These are phyloP conservation scores for Caenorhabditis remanei DNA, from an alignment of 1,140 invertebrate species.

Conservation along the genomic window DNA sequence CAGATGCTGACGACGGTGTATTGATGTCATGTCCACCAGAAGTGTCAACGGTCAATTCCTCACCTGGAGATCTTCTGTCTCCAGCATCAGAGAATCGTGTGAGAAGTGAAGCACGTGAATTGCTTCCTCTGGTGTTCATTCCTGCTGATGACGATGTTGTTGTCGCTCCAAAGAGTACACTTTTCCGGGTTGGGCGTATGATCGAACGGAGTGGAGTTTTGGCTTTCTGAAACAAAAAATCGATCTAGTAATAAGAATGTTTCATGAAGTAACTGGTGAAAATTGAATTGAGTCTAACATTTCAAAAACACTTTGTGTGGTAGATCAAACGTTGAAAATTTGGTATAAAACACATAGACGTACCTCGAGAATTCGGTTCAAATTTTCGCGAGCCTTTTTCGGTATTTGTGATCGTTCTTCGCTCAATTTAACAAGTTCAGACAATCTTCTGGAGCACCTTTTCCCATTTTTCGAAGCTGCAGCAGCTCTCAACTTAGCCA, in stretches of 20 bases:
- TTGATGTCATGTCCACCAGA: conserved; percentile 5
- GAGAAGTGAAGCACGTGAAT: not conserved
- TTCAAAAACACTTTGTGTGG: not conserved
- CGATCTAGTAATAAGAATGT: not conserved
- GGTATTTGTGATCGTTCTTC: conserved; percentile 10
- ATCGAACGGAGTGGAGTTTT: not conserved
- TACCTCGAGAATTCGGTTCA: conserved; percentile 2
- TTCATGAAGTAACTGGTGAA: too few species aligned
- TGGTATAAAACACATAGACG: too few species aligned
- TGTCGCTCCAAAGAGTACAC: not conserved
- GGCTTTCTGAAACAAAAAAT: conserved; percentile 12
- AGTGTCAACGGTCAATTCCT: not conserved
- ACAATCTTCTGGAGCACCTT: conserved; percentile 21
- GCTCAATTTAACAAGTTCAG: conserved; percentile 18
- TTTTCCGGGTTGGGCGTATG: conserved; percentile 22
- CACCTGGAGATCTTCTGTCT: not conserved
- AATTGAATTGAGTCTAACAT: too few species aligned
- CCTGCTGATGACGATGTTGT: not conserved
- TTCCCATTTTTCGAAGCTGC: not conserved
- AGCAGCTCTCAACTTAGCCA: conserved; percentile 17
- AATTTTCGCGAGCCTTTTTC: conserved; percentile 4
- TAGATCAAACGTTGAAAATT: not conserved
- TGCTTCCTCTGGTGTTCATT: not conserved
- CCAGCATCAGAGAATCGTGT: not conserved
- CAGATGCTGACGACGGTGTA: not conserved